A percentile compares a stretch with the other conserved stretches of the same genome.
These are phyloP conservation scores for Pluvialis apricaria DNA, from an alignment of 2,113 vertebrate genomes.

Conservation along the genomic window DNA sequence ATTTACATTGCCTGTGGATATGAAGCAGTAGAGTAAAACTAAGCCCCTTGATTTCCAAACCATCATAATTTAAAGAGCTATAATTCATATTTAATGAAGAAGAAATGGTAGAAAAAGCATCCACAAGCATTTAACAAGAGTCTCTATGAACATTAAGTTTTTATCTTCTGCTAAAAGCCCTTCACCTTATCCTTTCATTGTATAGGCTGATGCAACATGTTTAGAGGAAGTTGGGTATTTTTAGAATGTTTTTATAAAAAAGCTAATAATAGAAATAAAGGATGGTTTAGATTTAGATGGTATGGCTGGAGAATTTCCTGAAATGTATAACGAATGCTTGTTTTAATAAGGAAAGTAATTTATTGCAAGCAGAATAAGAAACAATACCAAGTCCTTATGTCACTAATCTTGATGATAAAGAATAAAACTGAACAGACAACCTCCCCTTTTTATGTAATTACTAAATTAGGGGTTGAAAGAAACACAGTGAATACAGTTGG, in stretches of 20 bases:
- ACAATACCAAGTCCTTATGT: constrained; percentile 20
- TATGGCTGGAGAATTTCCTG: constrained; percentile 32
- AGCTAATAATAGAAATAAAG: constrained; percentile 50
- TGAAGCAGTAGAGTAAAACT: constrained; percentile 48
- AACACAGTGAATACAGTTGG: background rate
- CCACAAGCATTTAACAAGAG: constrained; percentile 49
- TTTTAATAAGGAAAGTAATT: background rate
- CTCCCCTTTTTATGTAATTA: background rate
- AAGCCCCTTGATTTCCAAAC: constrained; percentile 60
- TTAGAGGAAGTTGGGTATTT: constrained; percentile 54
- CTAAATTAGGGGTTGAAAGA: background rate
- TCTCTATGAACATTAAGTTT: constrained; percentile 43
- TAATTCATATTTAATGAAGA: constrained; percentile 73
- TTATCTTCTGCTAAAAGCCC: constrained; percentile 51
- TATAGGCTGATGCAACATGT: constrained; percentile 19
- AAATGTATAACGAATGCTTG: background rate
- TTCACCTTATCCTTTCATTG: constrained; percentile 50
- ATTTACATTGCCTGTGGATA: constrained; percentile 49
- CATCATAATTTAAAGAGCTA: constrained; percentile 53
- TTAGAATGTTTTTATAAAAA: constrained; percentile 40
- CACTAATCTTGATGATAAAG: background rate
- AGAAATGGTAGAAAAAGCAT: constrained; percentile 63
- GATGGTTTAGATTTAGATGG: background rate
- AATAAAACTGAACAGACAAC: background rate
- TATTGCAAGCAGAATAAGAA: constrained; percentile 4